Evolutionary conservation across 2,113 vertebrate genomes (phyloP).

Genomic region (Chlorodrepanis virens): DNA sequence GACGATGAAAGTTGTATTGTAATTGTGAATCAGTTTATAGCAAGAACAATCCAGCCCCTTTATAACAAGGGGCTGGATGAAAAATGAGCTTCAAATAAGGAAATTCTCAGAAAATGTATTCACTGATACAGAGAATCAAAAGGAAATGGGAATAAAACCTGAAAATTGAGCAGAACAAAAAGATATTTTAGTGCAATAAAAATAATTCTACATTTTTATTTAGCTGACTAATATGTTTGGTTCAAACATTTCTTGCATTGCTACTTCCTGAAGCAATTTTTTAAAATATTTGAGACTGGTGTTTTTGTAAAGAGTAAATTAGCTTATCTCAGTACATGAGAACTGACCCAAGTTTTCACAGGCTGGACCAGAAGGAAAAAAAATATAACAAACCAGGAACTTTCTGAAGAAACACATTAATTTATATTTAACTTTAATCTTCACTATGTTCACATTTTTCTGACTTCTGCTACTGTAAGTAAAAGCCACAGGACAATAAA

Average conservation of each 20-base stretch:
- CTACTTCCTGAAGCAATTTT: neutral
- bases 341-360: neutral
- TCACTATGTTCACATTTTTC: neutral
- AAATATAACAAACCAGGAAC: neutral
- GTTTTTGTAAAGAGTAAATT: neutral
- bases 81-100: neutral
- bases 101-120: neutral
- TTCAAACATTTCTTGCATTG: neutral
- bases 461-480: neutral
- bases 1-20: neutral
- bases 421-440: neutral
- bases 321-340: neutral
- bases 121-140: neutral
- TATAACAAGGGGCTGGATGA: neutral
- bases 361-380: neutral
- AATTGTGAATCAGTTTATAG: neutral
- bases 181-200: neutral
- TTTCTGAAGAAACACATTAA: neutral
- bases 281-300: neutral
- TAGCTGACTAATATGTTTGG: neutral
- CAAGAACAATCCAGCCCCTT: neutral
- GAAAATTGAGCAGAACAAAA: neutral
- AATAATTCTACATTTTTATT: neutral
- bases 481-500: neutral
- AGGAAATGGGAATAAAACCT: neutral